These are phyloP conservation scores for Hirtodrosophila trivittata DNA, from an alignment of 2,888 invertebrate species.

Conservation along the genomic window DNA sequence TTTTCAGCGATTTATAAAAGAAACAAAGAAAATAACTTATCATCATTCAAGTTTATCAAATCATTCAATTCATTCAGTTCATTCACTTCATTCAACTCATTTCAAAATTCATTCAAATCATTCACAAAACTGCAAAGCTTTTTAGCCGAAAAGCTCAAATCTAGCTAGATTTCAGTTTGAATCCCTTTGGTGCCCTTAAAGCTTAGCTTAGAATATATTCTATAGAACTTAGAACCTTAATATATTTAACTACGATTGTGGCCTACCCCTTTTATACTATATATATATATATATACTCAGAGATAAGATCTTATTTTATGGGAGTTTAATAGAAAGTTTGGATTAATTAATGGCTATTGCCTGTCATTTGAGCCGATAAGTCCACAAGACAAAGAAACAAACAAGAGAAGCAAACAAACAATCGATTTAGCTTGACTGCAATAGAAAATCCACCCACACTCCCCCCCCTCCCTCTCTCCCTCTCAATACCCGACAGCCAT, in stretches of 20 bases:
- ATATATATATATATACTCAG: no score
- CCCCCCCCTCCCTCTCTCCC: constrained; percentile 6
- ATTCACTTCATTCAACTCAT: no score
- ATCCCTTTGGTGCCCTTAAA: no score
- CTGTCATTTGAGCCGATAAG: constrained; percentile 53
- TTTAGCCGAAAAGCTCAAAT: no score
- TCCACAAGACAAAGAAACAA: constrained; percentile 37
- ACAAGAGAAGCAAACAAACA: constrained; percentile 42
- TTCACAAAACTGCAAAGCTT: no score
- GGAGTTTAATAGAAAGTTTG: constrained; percentile 18
- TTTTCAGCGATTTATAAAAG: constrained; percentile 22
- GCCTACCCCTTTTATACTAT: no score
- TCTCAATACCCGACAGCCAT: constrained; percentile 64
- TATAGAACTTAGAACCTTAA: no score
- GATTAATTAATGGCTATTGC: constrained; percentile 52
- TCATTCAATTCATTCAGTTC: constrained; percentile 1
- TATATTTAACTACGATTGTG: no score
- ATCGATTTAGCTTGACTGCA: constrained; percentile 58
- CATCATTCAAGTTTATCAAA: constrained; percentile 25
- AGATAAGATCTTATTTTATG: background rate
- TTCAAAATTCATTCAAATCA: no score
- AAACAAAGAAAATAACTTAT: background rate
- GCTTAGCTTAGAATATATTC: no score
- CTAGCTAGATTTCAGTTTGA: no score
- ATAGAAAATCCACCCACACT: constrained; percentile 11